Evolutionary conservation across 2,113 vertebrate species (phyloP).

Genomic region (Polypterus senegalus): DNA sequence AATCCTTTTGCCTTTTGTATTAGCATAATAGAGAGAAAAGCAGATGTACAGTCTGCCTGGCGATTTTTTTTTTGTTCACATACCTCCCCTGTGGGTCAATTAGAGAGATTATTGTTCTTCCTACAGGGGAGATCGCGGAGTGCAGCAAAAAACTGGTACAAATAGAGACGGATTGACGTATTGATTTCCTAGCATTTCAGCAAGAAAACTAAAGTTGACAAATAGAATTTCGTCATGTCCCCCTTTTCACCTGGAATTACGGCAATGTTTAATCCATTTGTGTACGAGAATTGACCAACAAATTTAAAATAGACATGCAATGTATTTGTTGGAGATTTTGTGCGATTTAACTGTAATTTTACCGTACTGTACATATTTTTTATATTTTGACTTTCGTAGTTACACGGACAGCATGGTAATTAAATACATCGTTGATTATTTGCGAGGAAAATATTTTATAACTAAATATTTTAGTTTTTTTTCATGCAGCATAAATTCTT

Average conservation of each 20-base stretch:
- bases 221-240: conserved; percentile 29
- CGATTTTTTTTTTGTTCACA: conserved; percentile 57
- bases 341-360: too few species aligned
- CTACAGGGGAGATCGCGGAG: conserved; percentile 86
- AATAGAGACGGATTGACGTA: conserved; percentile 80
- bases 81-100: conserved; percentile 98
- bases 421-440: too few species aligned
- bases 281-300: background rate
- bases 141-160: conserved; percentile 62
- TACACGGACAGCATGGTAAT: too few species aligned
- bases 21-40: conserved; percentile 71
- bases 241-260: background rate
- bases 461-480: too few species aligned
- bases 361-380: too few species aligned
- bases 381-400: too few species aligned
- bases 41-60: conserved; percentile 79
- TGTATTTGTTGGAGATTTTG: too few species aligned
- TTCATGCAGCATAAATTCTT: too few species aligned
- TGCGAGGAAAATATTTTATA: too few species aligned
- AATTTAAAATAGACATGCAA: too few species aligned
- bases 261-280: background rate
- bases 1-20: conserved; percentile 46
- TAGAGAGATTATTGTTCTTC: conserved; percentile 99
- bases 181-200: conserved; percentile 69
- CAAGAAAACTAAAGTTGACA: conserved; percentile 41